phyloP scores from a whole-genome alignment of 2,888 invertebrate species.

The Periphyllus acericola region DNA sequence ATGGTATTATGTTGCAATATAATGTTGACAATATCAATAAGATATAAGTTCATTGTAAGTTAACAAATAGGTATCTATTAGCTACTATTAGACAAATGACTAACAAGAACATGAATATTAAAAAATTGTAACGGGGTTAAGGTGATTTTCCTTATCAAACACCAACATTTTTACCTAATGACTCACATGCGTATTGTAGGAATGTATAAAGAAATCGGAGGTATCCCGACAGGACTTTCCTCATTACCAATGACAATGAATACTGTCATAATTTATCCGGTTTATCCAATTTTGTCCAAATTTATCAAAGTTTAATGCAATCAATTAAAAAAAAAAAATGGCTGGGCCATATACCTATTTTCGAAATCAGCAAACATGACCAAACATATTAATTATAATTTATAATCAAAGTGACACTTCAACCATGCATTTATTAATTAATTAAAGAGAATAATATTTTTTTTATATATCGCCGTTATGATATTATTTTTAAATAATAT shows the following conservation, averaged over 20 bases:
- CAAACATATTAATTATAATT: neutral
- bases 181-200: neutral
- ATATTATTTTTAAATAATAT: too few relatives aligned
- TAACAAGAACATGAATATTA: neutral
- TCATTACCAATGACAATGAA: neutral
- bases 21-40: neutral
- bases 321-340: too few relatives aligned
- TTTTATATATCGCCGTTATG: too few relatives aligned
- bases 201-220: neutral
- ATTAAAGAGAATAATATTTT: too few relatives aligned
- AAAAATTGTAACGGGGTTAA: neutral
- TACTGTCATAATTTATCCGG: neutral
- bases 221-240: neutral
- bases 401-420: neutral
- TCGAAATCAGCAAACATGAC: neutral
- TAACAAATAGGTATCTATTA: conserved; percentile 15
- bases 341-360: too few relatives aligned
- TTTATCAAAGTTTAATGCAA: neutral
- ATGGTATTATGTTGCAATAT: neutral
- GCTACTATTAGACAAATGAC: neutral
- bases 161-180: conserved; percentile 12
- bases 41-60: neutral
- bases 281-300: too few relatives aligned
- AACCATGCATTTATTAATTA: neutral
- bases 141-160: conserved; percentile 34